Percentiles rank a stretch among this genome's conserved stretches.
Conservation (phyloP, 2,113 vertebrate species). For the Anhinga anhinga region DNA sequence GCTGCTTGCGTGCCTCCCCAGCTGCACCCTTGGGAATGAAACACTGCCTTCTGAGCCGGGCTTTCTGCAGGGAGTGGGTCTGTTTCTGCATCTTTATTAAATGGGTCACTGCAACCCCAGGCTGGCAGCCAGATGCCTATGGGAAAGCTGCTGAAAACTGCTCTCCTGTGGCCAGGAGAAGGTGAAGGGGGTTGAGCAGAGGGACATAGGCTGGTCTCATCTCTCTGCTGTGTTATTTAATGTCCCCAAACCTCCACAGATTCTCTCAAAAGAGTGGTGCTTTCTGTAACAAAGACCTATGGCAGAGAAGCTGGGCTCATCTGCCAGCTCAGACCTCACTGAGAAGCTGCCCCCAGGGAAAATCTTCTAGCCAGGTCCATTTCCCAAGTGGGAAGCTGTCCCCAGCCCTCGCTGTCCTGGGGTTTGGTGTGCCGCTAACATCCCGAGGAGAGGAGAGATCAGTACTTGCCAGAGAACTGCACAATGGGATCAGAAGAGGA, state of each 20-base stretch:
- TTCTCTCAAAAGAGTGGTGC: background rate
- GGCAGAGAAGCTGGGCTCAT: background rate
- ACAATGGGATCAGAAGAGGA: background rate
- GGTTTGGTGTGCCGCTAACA: background rate
- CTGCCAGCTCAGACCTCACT: background rate
- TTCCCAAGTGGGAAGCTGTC: background rate
- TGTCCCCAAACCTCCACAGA: background rate
- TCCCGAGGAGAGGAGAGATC: background rate
- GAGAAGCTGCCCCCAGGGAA: background rate
- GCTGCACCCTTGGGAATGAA: rapidly evolving
- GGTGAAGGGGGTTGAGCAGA: no score
- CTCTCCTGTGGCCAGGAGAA: background rate
- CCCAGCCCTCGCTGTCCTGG: background rate
- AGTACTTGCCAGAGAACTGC: background rate
- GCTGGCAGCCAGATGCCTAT: background rate
- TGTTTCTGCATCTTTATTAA: background rate
- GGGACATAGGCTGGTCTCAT: no score
- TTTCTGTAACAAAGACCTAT: rapidly evolving
- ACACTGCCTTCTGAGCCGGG: rapidly evolving
- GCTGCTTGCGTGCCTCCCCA: background rate
- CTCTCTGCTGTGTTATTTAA: background rate
- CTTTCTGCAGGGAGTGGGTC: rapidly evolving
- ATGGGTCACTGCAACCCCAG: background rate
- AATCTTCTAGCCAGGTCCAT: background rate
- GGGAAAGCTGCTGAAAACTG: background rate